Conservation (phyloP, 2,888 invertebrate genomes). For the Monochamus alternatus region DNA sequence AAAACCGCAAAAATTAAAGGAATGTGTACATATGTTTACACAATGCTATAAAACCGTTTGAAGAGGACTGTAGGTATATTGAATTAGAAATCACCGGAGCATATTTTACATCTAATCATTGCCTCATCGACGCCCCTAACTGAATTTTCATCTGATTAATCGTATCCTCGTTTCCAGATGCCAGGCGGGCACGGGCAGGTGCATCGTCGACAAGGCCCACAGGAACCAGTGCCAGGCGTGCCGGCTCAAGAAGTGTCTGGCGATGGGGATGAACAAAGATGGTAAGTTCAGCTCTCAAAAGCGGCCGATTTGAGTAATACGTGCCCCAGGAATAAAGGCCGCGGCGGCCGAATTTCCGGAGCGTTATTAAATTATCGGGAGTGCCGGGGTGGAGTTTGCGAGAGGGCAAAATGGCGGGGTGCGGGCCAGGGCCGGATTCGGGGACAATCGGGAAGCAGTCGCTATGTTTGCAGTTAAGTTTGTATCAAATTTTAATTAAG, state of each 20-base stretch:
- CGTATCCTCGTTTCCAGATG: conserved; percentile 79
- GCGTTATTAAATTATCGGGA: conserved; percentile 61
- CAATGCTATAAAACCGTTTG: too few species aligned
- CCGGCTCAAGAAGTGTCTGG: conserved; percentile 96
- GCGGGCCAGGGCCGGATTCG: conserved; percentile 28
- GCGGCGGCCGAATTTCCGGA: conserved; percentile 52
- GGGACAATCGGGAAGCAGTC: neutral
- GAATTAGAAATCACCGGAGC: neutral
- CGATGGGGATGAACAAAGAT: conserved; percentile 99
- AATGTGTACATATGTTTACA: too few species aligned
- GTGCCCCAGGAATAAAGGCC: conserved; percentile 45
- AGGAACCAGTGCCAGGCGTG: conserved; percentile 99
- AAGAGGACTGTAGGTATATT: too few species aligned
- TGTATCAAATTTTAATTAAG: too few species aligned
- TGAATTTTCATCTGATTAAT: neutral
- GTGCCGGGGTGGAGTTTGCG: conserved; percentile 39
- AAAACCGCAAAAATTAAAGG: too few species aligned
- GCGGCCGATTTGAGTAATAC: conserved; percentile 42
- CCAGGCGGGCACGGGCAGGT: conserved; percentile 98
- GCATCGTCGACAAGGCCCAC: conserved; percentile 98
- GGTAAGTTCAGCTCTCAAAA: conserved; percentile 71
- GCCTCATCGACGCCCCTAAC: neutral
- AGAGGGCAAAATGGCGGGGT: conserved; percentile 31
- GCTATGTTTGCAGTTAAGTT: too few species aligned
- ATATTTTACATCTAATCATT: neutral